Conservation (phyloP, 1,140 invertebrate species). For the Vanessa tameamea region DNA sequence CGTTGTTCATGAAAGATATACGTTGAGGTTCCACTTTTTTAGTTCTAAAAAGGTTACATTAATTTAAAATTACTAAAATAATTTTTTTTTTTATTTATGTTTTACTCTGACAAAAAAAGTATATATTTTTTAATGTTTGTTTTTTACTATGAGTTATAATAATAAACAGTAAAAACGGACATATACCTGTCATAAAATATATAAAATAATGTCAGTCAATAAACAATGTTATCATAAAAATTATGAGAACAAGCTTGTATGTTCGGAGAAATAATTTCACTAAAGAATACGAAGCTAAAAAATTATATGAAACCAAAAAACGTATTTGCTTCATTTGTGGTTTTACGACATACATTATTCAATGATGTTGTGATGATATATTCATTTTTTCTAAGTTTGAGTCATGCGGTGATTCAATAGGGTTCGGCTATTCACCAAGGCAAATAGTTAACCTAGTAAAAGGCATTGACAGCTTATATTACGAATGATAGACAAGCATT, state of each 20-base stretch:
- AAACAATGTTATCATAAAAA: not conserved
- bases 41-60: slow-evolving; percentile 22
- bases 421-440: slow-evolving; percentile 19
- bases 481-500: not conserved
- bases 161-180: too few species aligned
- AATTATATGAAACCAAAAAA: slow-evolving; percentile 9
- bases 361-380: slow-evolving; percentile 43
- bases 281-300: not conserved
- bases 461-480: slow-evolving; percentile 33
- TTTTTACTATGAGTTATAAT: too few species aligned
- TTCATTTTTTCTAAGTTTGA: slow-evolving; percentile 57
- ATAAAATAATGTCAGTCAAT: too few species aligned
- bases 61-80: too few species aligned
- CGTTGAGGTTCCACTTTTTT: slow-evolving; percentile 50
- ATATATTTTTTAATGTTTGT: too few species aligned
- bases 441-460: slow-evolving; percentile 7
- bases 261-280: not conserved
- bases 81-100: too few species aligned
- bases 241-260: not conserved
- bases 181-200: too few species aligned
- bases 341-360: slow-evolving; percentile 29
- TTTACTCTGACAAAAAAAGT: too few species aligned
- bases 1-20: slow-evolving; percentile 68
- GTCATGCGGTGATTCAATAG: slow-evolving; percentile 53
- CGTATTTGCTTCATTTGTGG: slow-evolving; percentile 18